Evolutionary conservation across 2,113 vertebrate species (phyloP).

Genomic region (Sinocyclocheilus anshuiensis): DNA sequence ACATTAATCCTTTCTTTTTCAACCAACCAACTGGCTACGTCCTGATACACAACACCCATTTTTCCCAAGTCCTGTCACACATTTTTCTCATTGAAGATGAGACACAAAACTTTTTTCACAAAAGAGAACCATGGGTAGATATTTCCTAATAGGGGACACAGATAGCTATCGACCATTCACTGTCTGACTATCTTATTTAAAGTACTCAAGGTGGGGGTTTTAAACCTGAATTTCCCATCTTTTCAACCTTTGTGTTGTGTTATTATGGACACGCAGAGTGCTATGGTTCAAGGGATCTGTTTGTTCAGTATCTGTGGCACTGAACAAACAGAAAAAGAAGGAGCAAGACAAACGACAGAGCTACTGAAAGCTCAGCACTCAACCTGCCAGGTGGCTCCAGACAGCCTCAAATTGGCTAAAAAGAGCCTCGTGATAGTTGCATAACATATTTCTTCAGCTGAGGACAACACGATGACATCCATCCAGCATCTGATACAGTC

Average conservation of each 20-base stretch:
- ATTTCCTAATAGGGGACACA: background rate
- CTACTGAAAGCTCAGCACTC: constrained; percentile 19
- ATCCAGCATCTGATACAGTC: constrained; percentile 38
- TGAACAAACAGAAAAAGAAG: constrained; percentile 11
- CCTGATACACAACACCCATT: too few relatives aligned
- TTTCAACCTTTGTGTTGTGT: constrained; percentile 20
- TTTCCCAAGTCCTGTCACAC: too few relatives aligned
- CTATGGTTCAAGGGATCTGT: constrained; percentile 35
- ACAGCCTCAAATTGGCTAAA: constrained; percentile 19
- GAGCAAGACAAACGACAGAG: constrained; percentile 19
- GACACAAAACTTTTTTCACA: too few relatives aligned
- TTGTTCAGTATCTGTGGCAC: constrained; percentile 32
- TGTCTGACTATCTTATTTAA: background rate
- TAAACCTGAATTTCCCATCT: constrained; percentile 25
- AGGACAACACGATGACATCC: constrained; percentile 16
- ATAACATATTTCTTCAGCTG: constrained; percentile 29
- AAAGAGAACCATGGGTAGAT: background rate
- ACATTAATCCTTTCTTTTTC: too few relatives aligned
- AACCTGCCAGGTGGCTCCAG: constrained; percentile 30
- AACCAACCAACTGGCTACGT: too few relatives aligned
- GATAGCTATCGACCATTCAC: background rate
- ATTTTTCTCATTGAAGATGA: too few relatives aligned
- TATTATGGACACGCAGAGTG: background rate
- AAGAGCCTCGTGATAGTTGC: background rate
- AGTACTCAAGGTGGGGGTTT: background rate